phyloP scores from a whole-genome alignment of 2,797 vertebrate genomes.

The Margarornis squamiger region DNA sequence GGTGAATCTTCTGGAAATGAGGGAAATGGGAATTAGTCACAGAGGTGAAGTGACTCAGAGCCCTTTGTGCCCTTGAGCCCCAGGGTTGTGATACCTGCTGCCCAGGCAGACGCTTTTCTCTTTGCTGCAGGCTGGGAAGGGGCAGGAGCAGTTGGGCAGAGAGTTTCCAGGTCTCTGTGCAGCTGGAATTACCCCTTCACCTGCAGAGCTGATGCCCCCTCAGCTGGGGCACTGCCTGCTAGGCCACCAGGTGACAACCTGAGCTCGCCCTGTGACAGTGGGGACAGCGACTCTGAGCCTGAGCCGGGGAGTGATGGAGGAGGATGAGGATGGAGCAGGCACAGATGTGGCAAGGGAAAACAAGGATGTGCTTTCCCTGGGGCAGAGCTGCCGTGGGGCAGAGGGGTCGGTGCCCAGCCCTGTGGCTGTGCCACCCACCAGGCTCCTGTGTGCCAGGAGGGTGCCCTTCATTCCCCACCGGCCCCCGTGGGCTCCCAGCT shows the following conservation, averaged over 20 bases:
- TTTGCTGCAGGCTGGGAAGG: not conserved
- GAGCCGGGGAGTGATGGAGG: not conserved
- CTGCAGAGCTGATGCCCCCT: accelerated
- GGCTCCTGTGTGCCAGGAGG: not conserved
- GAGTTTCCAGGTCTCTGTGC: not conserved
- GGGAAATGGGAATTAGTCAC: not conserved
- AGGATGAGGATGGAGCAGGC: not conserved
- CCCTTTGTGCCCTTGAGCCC: not conserved
- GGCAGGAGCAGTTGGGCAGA: accelerated
- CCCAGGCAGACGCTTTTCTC: not conserved
- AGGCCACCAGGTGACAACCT: accelerated
- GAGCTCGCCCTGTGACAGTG: accelerated
- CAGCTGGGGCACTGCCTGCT: not conserved
- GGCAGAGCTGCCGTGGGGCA: not conserved
- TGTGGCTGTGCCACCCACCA: not conserved
- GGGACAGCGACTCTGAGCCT: not conserved
- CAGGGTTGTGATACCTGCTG: accelerated
- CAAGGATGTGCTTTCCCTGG: accelerated
- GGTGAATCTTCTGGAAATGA: accelerated
- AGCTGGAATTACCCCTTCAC: not conserved
- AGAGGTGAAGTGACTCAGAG: accelerated
- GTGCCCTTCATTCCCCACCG: not conserved
- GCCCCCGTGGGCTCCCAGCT: accelerated
- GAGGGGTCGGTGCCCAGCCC: not conserved
- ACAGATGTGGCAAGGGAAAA: accelerated